Conservation (phyloP, 2,888 invertebrate genomes). For the Chrysodeixis includens region DNA sequence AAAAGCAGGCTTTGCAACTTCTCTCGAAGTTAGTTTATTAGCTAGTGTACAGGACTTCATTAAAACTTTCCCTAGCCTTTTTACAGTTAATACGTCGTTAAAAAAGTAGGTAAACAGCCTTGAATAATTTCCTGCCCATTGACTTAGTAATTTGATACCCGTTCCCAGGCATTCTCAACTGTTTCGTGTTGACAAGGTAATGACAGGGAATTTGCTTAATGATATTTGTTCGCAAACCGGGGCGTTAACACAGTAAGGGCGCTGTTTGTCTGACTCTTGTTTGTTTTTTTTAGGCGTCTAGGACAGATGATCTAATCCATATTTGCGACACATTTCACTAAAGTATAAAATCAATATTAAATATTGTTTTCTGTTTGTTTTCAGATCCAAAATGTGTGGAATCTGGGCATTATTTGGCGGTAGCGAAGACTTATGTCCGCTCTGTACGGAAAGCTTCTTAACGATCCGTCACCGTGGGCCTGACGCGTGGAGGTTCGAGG, state of each 20-base stretch:
- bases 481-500: conserved; percentile 93
- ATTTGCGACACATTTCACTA: background rate
- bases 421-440: conserved; percentile 86
- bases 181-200: conserved; percentile 48
- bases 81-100: conserved; percentile 56
- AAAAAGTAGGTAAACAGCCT: conserved; percentile 52
- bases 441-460: conserved; percentile 90
- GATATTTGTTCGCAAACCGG: conserved; percentile 48
- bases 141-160: conserved; percentile 49
- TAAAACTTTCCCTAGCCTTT: conserved; percentile 63
- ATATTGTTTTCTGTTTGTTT: conserved; percentile 43
- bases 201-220: conserved; percentile 48
- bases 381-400: conserved; percentile 91
- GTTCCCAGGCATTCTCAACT: conserved; percentile 33
- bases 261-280: conserved; percentile 25
- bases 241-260: conserved; percentile 16
- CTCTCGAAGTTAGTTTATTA: conserved; percentile 62
- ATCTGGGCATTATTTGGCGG: conserved; percentile 94
- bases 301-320: conserved; percentile 18
- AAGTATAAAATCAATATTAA: background rate
- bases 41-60: conserved; percentile 62
- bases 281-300: conserved; percentile 23
- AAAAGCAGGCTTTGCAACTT: conserved; percentile 45
- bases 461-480: conserved; percentile 92
- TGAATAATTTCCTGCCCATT: conserved; percentile 46